Evolutionary conservation across 2,888 invertebrate species (phyloP).

Genomic region (Epinotia brunnichana): DNA sequence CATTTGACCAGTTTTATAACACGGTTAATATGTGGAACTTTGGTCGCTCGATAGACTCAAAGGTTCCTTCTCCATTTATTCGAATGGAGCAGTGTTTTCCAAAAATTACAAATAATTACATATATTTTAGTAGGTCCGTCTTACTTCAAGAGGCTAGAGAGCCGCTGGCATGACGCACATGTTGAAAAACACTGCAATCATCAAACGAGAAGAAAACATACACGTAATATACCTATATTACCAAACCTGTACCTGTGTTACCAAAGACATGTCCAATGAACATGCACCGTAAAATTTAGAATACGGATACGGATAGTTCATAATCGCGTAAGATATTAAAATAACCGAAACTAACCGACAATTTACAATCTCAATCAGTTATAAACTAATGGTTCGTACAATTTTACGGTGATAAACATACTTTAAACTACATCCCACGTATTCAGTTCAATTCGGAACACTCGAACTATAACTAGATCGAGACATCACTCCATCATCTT

Average conservation of each 20-base stretch:
- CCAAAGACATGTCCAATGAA: not conserved
- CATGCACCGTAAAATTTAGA: slow-evolving; percentile 1
- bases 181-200: not conserved
- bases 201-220: no score
- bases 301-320: not conserved
- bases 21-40: no score
- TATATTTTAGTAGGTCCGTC: no score
- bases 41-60: no score
- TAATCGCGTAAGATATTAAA: not conserved
- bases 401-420: not conserved
- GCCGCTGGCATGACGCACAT: no score
- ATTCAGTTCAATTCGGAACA: not conserved
- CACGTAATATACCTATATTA: no score
- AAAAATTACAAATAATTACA: no score
- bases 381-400: not conserved
- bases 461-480: not conserved
- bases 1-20: not conserved
- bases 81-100: no score
- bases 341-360: not conserved
- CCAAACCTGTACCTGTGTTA: no score
- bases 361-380: not conserved
- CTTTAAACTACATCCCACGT: not conserved
- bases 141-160: no score
- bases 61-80: no score
- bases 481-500: not conserved